phyloP scores from a whole-genome alignment of 2,797 vertebrate genomes.

The Heliangelus exortis region DNA sequence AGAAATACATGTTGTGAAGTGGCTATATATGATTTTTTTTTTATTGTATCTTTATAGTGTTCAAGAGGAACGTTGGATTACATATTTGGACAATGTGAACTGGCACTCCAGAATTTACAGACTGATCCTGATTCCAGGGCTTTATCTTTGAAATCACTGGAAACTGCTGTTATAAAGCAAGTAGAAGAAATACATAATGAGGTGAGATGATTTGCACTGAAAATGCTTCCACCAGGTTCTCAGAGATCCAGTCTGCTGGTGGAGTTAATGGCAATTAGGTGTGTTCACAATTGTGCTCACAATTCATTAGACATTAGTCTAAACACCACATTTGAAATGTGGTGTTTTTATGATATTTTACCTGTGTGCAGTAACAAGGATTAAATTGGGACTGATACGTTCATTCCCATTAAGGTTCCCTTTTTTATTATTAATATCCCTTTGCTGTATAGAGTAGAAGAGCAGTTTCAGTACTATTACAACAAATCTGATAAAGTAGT shows the following conservation, averaged over 20 bases:
- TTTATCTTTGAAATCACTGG: conserved; percentile 84
- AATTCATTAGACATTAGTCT: background rate
- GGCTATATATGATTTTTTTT: background rate
- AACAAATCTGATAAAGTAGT: background rate
- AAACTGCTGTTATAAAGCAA: conserved; percentile 83
- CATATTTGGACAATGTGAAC: conserved; percentile 86
- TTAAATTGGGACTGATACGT: background rate
- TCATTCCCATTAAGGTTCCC: background rate
- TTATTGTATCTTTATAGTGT: conserved; percentile 78
- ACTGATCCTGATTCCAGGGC: conserved; percentile 76
- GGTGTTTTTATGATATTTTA: background rate
- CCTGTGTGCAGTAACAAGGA: background rate
- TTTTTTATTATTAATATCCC: conserved; percentile 5
- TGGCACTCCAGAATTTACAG: conserved; percentile 88
- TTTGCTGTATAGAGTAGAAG: conserved; percentile 27
- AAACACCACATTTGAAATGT: too few species aligned
- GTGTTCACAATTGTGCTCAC: background rate
- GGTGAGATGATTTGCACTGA: conserved; percentile 76
- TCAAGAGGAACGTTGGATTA: conserved; percentile 91
- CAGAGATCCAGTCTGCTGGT: background rate
- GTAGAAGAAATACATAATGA: conserved; percentile 96
- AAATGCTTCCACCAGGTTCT: background rate
- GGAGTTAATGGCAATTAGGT: background rate
- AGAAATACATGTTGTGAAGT: background rate
- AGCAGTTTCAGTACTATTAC: background rate